phyloP scores from a whole-genome alignment of 2,888 invertebrate genomes.

The Leptothorax acervorum region DNA sequence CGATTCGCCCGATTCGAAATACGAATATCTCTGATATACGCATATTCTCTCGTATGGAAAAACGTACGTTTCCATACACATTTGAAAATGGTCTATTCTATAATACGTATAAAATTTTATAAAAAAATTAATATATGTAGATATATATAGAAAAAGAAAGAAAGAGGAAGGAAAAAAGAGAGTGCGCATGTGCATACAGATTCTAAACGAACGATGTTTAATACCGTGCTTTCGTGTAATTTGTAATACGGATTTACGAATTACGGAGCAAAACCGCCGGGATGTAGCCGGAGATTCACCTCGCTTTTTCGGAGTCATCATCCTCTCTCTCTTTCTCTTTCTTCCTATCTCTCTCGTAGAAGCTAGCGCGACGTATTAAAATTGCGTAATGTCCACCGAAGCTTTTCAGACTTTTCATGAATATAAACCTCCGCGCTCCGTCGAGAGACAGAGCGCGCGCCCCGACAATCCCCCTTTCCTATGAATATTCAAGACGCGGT shows the following conservation, averaged over 20 bases:
- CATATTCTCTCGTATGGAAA: background rate
- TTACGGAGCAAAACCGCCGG: conserved; percentile 19
- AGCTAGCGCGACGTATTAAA: conserved; percentile 32
- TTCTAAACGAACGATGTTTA: conserved; percentile 15
- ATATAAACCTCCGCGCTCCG: conserved; percentile 69
- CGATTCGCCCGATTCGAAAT: background rate
- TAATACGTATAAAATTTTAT: background rate
- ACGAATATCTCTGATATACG: background rate
- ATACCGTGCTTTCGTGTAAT: conserved; percentile 28
- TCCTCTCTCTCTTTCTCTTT: background rate
- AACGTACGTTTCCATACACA: background rate
- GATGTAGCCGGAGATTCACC: conserved; percentile 3
- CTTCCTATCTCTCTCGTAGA: background rate
- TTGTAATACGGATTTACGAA: conserved; percentile 41
- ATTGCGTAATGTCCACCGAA: conserved; percentile 55
- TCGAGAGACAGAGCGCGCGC: conserved; percentile 21
- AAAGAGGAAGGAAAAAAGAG: background rate
- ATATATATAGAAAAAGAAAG: background rate
- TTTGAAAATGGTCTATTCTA: background rate
- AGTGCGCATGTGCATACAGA: background rate
- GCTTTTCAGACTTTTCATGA: conserved; percentile 71
- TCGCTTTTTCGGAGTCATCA: conserved; percentile 3
- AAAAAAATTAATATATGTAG: background rate
- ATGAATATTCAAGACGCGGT: conserved; percentile 68
- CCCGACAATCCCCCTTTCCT: conserved; percentile 41